These are phyloP conservation scores for Aeoliscus strigatus DNA, from an alignment of 2,797 vertebrate species.

Conservation along the genomic window DNA sequence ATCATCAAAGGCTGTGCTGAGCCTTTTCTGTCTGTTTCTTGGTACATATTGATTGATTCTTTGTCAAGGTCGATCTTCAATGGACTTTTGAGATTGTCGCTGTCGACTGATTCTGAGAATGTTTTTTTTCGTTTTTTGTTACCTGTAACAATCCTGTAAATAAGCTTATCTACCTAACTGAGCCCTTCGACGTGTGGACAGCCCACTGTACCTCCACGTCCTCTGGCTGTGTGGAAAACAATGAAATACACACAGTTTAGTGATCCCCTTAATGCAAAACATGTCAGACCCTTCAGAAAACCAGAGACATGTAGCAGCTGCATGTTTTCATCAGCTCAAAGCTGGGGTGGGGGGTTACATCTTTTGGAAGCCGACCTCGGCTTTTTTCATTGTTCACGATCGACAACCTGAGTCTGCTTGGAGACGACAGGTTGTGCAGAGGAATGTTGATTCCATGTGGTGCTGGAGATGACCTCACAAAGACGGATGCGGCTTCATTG, in stretches of 20 bases:
- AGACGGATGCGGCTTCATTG: conserved; percentile 62
- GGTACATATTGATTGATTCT: conserved; percentile 25
- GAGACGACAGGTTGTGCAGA: conserved; percentile 39
- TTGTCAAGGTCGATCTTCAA: conserved; percentile 12
- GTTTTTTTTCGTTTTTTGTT: neutral
- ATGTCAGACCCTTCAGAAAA: too few relatives aligned
- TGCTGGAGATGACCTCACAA: conserved; percentile 37
- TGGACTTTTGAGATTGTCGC: conserved; percentile 21
- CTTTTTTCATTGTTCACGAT: conserved; percentile 22
- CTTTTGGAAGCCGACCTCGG: conserved; percentile 8
- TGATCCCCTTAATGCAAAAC: too few relatives aligned
- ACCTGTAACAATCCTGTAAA: too few relatives aligned
- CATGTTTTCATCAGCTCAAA: conserved; percentile 6
- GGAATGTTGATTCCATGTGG: conserved; percentile 54
- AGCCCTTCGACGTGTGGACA: too few relatives aligned
- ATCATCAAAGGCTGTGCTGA: neutral
- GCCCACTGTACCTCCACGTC: too few relatives aligned
- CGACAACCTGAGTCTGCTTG: conserved; percentile 36
- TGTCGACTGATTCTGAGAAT: conserved; percentile 12
- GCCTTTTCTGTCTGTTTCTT: neutral
- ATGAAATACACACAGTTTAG: too few relatives aligned
- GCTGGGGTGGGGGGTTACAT: conserved; percentile 10
- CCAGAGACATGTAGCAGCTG: too few relatives aligned
- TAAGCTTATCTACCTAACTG: too few relatives aligned
- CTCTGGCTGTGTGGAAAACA: too few relatives aligned